Conservation (phyloP, 2,797 vertebrate genomes). For the Lophius americanus region DNA sequence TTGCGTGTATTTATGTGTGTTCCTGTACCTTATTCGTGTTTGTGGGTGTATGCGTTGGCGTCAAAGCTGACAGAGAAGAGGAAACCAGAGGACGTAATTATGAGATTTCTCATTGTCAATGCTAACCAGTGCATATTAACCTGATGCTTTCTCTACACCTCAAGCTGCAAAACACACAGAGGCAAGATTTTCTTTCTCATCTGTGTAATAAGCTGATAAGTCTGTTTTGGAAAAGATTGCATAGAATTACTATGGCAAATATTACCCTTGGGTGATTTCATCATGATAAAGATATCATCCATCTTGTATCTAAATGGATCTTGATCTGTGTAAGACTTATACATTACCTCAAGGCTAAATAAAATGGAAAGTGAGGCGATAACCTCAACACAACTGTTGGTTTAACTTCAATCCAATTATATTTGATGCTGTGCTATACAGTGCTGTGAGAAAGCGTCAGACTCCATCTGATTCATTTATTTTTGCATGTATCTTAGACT, state of each 20-base stretch:
- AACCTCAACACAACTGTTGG: constrained; percentile 33
- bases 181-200: constrained; percentile 45
- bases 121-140: constrained; percentile 75
- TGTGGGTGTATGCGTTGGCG: constrained; percentile 68
- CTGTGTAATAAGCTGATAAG: constrained; percentile 47
- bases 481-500: too few relatives aligned
- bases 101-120: constrained; percentile 60
- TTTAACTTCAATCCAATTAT: constrained; percentile 36
- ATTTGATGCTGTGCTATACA: background rate
- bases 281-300: constrained; percentile 57
- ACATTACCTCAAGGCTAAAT: constrained; percentile 44
- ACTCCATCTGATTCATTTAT: too few relatives aligned
- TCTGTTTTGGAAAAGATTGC: constrained; percentile 48
- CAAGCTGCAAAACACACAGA: constrained; percentile 52
- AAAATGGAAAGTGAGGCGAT: constrained; percentile 43
- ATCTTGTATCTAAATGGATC: constrained; percentile 51
- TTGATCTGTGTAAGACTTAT: constrained; percentile 35
- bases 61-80: constrained; percentile 68
- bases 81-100: constrained; percentile 73
- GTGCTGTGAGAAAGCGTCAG: too few relatives aligned
- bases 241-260: constrained; percentile 7
- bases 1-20: constrained; percentile 11
- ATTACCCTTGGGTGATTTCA: constrained; percentile 56
- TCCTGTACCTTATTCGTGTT: constrained; percentile 53
- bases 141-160: constrained; percentile 61